A percentile compares a stretch with the other conserved stretches of the same genome.
phyloP scores from a whole-genome alignment of 2,797 vertebrate genomes.

The Cryptoblepharus egeriae region DNA sequence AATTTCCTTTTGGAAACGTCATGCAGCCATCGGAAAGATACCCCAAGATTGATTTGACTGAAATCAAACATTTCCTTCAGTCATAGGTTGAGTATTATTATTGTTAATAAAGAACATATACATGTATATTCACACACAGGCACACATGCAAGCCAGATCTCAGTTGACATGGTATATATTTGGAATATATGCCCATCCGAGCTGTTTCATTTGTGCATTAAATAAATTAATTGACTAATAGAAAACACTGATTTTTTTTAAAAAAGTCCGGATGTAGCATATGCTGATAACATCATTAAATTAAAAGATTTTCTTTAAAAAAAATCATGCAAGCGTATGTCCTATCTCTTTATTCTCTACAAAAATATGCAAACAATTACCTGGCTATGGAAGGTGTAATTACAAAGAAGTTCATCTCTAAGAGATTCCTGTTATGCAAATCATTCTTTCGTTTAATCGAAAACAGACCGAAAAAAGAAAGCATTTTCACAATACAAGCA shows the following conservation, averaged over 20 bases:
- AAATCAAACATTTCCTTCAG: constrained; percentile 72
- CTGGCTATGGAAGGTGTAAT: constrained; percentile 75
- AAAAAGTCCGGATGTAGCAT: constrained; percentile 63
- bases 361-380: constrained; percentile 82
- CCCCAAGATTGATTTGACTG: constrained; percentile 73
- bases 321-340: constrained; percentile 53
- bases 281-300: constrained; percentile 57
- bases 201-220: constrained; percentile 54
- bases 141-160: constrained; percentile 17
- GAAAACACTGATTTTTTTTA: constrained; percentile 54
- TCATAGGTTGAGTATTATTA: constrained; percentile 58
- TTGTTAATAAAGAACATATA: constrained; percentile 69
- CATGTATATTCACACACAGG: constrained; percentile 9
- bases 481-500: constrained; percentile 58
- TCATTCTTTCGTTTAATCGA: constrained; percentile 76
- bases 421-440: constrained; percentile 79
- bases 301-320: neutral
- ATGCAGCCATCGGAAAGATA: constrained; percentile 79
- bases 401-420: constrained; percentile 78
- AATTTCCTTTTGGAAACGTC: constrained; percentile 89
- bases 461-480: constrained; percentile 71
- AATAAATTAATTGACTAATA: constrained; percentile 70
- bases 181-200: constrained; percentile 17
- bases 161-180: constrained; percentile 49
- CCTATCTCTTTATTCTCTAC: constrained; percentile 67